Conservation (phyloP, 2,113 vertebrate species). For the Electrona antarctica region DNA sequence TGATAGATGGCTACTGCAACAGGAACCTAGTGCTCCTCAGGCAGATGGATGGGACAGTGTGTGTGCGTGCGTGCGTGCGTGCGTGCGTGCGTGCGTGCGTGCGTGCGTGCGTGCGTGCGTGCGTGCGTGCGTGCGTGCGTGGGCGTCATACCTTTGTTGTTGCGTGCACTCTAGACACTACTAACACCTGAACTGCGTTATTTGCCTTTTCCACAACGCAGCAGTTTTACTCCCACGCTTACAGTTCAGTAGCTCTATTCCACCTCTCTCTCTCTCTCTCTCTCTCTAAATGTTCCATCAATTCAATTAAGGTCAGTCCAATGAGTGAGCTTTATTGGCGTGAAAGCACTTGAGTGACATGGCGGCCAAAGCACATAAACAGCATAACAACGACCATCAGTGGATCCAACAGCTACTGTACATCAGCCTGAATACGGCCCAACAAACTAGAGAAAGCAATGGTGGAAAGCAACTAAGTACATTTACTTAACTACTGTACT, state of each 20-base stretch:
- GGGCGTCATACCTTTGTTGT: constrained; percentile 14
- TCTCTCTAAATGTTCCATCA: not conserved
- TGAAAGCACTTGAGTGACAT: no score
- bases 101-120: constrained; percentile 16
- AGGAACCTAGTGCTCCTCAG: constrained; percentile 58
- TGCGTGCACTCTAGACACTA: constrained; percentile 4
- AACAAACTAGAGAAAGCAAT: no score
- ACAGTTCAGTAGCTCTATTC: constrained; percentile 9
- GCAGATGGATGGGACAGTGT: constrained; percentile 65
- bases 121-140: constrained; percentile 33
- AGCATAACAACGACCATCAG: no score
- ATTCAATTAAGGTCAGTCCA: no score
- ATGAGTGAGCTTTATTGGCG: no score
- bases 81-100: constrained; percentile 35
- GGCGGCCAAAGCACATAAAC: no score
- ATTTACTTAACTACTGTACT: no score
- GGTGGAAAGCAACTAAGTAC: no score
- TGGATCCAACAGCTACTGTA: no score
- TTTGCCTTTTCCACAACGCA: constrained; percentile 33
- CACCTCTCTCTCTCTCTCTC: not conserved
- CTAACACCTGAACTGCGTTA: constrained; percentile 54
- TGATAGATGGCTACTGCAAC: constrained; percentile 70
- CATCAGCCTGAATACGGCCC: no score
- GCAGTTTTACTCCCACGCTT: constrained; percentile 50
- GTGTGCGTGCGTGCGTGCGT: constrained; percentile 25